Conservation (phyloP, 1,140 invertebrate genomes). For the Macrosteles quadrilineatus region DNA sequence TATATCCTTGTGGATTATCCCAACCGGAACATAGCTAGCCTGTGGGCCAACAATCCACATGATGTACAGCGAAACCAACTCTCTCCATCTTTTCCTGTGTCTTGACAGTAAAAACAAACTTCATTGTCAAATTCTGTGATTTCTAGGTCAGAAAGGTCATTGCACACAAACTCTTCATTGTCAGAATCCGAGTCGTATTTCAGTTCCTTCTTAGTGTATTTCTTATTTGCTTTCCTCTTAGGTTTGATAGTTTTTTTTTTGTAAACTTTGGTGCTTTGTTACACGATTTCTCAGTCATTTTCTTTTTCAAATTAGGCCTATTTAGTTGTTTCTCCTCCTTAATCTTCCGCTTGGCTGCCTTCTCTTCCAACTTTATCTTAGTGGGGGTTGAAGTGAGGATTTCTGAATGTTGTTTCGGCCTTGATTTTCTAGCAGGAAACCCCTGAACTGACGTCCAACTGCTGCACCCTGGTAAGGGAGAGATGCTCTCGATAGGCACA, state of each 20-base stretch:
- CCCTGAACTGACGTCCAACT: too few relatives aligned
- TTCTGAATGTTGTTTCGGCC: conserved; percentile 15
- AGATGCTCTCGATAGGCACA: background rate
- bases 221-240: background rate
- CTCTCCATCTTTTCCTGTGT: conserved; percentile 25
- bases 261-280: conserved; percentile 9
- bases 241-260: conserved; percentile 19
- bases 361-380: background rate
- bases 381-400: conserved; percentile 3
- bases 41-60: conserved; percentile 19
- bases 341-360: background rate
- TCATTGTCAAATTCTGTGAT: conserved; percentile 11
- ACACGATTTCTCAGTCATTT: background rate
- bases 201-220: conserved; percentile 10
- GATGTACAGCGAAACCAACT: conserved; percentile 23
- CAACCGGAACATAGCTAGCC: conserved; percentile 25
- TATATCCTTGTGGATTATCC: conserved; percentile 23
- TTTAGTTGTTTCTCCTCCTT: too few relatives aligned
- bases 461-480: background rate
- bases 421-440: background rate
- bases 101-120: conserved; percentile 19
- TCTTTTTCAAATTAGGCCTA: too few relatives aligned
- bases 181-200: too few relatives aligned
- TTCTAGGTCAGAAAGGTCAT: background rate
- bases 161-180: conserved; percentile 11